Percentiles rank a stretch among this genome's conserved stretches.
phyloP scores from a whole-genome alignment of 1,140 invertebrate genomes.

The Hermetia illucens region DNA sequence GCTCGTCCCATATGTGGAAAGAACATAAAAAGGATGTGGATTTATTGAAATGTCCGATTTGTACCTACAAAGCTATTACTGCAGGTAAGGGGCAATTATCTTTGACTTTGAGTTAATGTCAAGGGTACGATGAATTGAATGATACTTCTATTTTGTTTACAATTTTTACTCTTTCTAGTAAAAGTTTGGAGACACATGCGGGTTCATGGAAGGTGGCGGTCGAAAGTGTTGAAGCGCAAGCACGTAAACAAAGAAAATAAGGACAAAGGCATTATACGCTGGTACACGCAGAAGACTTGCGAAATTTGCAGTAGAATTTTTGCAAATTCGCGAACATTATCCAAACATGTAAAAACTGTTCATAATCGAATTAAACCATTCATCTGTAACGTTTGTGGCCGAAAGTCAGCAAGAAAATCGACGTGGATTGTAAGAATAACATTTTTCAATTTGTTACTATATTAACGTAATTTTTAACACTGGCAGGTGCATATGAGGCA shows the following conservation, averaged over 20 bases:
- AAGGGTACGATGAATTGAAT: too few relatives aligned
- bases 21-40: slow-evolving; percentile 49
- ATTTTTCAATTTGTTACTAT: slow-evolving; percentile 27
- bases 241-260: not conserved
- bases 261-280: slow-evolving; percentile 11
- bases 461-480: not conserved
- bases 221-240: slow-evolving; percentile 14
- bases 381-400: slow-evolving; percentile 60
- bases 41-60: slow-evolving; percentile 45
- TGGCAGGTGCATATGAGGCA: slow-evolving; percentile 56
- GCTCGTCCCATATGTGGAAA: slow-evolving; percentile 52
- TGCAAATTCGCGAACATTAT: slow-evolving; percentile 57
- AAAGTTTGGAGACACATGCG: slow-evolving; percentile 26
- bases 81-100: slow-evolving; percentile 32
- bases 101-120: slow-evolving; percentile 1
- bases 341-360: slow-evolving; percentile 61
- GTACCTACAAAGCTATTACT: slow-evolving; percentile 39
- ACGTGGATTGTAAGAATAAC: slow-evolving; percentile 50
- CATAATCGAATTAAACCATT: slow-evolving; percentile 65
- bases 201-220: slow-evolving; percentile 21
- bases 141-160: not conserved
- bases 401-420: slow-evolving; percentile 51
- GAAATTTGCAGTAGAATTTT: slow-evolving; percentile 52
- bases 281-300: slow-evolving; percentile 53
- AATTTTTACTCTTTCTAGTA: slow-evolving; percentile 7